Base-by-base conservation (phyloP, 2,113 vertebrate genomes). In the Dunckerocampus dactyliophorus region DNA sequence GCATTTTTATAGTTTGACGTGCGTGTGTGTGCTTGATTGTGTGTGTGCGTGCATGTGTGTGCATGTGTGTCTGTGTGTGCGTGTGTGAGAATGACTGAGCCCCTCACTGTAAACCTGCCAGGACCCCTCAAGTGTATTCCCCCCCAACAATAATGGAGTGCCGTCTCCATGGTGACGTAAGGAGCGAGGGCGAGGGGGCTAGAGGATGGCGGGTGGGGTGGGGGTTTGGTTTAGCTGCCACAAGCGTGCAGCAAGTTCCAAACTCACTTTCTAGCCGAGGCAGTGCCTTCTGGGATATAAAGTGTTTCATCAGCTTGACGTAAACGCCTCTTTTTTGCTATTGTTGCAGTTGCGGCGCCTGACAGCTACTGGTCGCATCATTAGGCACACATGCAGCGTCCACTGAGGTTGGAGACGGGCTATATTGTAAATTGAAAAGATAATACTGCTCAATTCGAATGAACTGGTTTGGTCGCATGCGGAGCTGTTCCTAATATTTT, bases 81-180 rank as follows among this genome's bases (percentile, higher is more conserved):
- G n/a, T 31, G 9, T 0, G 16, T 37, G 55, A 45, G 43, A 54
- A 15, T 81, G 71, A 79, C 77, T 72, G 80, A 68, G 55, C 34
- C 42, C 45, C 21, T 19, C 42, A 48, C 55, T 79, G 60, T 62
- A 47, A 51, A 54, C 67, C 20, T 79, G 81, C 80, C 67, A 81
- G 83, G 80, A 79, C 65, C 72, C 31, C 75, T 87, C 80, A 83
- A 88, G 82, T 59, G 77, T 83, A 78, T 72, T 76, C 60, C 69
- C 80, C 82, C 80, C 84, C 65, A 22, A 62, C 76, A 45, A 76
- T 81, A 85, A 82, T 82, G 76, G 80, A 83, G 74, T 67, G 51
- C 69, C 62, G 55, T 89, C 76, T 72, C 88, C 82, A 89, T 88
- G 85, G 87, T 55, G 76, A 91, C 62, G 62, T 39, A 69, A 60